Conservation (phyloP, 2,113 vertebrate species). For the Pristiophorus japonicus region DNA sequence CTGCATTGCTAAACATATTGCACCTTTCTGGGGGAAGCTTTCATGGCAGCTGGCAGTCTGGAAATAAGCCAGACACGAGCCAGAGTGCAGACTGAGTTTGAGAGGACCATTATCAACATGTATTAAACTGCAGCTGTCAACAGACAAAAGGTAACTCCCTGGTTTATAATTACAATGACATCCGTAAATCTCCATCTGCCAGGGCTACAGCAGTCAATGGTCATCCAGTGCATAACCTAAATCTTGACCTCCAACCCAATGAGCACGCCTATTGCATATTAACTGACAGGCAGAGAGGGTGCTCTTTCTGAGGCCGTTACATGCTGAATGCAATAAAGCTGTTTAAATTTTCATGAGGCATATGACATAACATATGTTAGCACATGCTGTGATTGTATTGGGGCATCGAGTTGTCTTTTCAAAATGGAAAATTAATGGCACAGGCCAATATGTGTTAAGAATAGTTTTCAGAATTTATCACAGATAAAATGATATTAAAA, state of each 20-base stretch:
- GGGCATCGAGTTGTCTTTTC: constrained; percentile 5
- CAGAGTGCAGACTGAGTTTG: constrained; percentile 24
- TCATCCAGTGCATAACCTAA: constrained; percentile 22
- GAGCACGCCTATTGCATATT: constrained; percentile 20
- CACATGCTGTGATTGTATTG: constrained; percentile 20
- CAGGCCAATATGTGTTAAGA: constrained; percentile 9
- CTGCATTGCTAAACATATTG: constrained; percentile 36
- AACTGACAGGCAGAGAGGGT: constrained; percentile 30
- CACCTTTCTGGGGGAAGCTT: constrained; percentile 9
- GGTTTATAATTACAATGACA: constrained; percentile 33
- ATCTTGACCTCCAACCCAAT: constrained; percentile 26
- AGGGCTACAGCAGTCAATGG: constrained; percentile 32
- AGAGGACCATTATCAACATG: constrained; percentile 32
- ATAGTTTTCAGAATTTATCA: constrained; percentile 31
- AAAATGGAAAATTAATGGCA: constrained; percentile 32
- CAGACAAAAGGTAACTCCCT: constrained; percentile 24
- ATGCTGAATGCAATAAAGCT: constrained; percentile 34
- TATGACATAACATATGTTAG: constrained; percentile 34
- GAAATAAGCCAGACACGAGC: constrained; percentile 31
- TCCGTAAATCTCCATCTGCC: constrained; percentile 32
- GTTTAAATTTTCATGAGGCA: constrained; percentile 35
- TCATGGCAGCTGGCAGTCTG: constrained; percentile 31
- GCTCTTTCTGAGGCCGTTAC: constrained; percentile 22
- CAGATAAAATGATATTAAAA: constrained; percentile 25
- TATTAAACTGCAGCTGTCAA: constrained; percentile 36